Evolutionary conservation across 1,140 invertebrate species (phyloP), one percentile per base, ranked within the genome.

Genomic region (Dendrolimus kikuchii): DNA sequence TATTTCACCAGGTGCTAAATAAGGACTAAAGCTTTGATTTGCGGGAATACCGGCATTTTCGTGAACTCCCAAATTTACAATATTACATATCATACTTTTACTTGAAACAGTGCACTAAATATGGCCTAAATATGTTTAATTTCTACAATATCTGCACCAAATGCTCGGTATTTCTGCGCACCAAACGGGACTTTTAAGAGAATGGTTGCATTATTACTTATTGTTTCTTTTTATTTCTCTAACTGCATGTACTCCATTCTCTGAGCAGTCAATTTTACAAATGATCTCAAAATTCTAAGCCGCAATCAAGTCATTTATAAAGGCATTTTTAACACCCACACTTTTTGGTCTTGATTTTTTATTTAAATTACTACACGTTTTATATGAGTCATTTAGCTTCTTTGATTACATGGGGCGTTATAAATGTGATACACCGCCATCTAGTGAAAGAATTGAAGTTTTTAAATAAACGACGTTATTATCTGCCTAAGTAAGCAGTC

Each of bases 211-310:
- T 9, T 40, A 40, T 23, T 41, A 8, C 2, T 10, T 8, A 5
- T 45, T 45, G 43, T 9, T 10, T n/a, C 4, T 5, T 8, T 42
- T 42, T 8, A 45, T 10, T 9, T 45, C n/a, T 9, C 43, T 6
- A 9, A 10, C n/a, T n/a, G 43, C 23, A n/a, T 9, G 23, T 10
- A 45, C 43, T n/a, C 43, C n/a, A 45, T 57, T 55, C 47, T 64
- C 56, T 37, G 44, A 49, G 40, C 56, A 53, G 54, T 43, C 50
- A 45, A 48, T 55, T 55, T 53, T 47, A 51, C 54, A 55, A 56
- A 51, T 84, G 78, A 81, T 81, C 81, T 84, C 81, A 81, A 78
- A 77, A 74, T 75, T 70, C 61, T 69, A 68, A 80, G 71, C 69
- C 71, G 55, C 46, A 69, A 64, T 72, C 66, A 57, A 75, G 68